phyloP scores from a whole-genome alignment of 2,888 invertebrate species.

The Metalampra italica region DNA sequence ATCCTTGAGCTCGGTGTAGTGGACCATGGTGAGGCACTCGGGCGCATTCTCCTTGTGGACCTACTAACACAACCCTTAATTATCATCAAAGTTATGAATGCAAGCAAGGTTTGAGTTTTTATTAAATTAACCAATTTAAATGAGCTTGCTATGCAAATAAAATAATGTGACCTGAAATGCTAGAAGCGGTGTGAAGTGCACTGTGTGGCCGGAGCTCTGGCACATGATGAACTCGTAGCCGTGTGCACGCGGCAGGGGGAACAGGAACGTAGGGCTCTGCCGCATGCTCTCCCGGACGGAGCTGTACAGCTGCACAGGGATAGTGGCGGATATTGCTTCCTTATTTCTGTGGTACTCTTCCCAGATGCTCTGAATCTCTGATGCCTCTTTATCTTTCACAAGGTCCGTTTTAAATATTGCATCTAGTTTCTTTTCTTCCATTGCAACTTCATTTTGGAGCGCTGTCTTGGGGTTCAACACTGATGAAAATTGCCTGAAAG shows the following conservation, averaged over 20 bases:
- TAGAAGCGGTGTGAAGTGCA: conserved; percentile 91
- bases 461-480: conserved; percentile 81
- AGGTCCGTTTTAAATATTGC: conserved; percentile 89
- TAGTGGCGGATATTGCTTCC: conserved; percentile 85
- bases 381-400: conserved; percentile 82
- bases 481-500: conserved; percentile 80
- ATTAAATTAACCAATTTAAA: too few species aligned
- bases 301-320: conserved; percentile 80
- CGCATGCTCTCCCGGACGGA: conserved; percentile 78
- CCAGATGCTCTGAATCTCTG: conserved; percentile 89
- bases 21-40: conserved; percentile 88
- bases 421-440: conserved; percentile 74
- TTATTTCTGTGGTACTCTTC: conserved; percentile 87
- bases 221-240: conserved; percentile 92
- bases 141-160: neutral
- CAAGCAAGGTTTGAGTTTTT: neutral
- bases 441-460: conserved; percentile 25
- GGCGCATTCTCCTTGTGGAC: conserved; percentile 93
- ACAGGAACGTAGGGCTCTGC: conserved; percentile 83
- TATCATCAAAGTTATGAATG: neutral
- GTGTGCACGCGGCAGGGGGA: conserved; percentile 88
- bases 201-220: conserved; percentile 84
- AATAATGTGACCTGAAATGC: conserved; percentile 83
- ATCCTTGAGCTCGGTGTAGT: conserved; percentile 86
- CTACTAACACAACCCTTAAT: conserved; percentile 37